These are phyloP conservation scores for Drosophila nigromelanica DNA, from an alignment of 1,140 invertebrate genomes.

Conservation along the genomic window DNA sequence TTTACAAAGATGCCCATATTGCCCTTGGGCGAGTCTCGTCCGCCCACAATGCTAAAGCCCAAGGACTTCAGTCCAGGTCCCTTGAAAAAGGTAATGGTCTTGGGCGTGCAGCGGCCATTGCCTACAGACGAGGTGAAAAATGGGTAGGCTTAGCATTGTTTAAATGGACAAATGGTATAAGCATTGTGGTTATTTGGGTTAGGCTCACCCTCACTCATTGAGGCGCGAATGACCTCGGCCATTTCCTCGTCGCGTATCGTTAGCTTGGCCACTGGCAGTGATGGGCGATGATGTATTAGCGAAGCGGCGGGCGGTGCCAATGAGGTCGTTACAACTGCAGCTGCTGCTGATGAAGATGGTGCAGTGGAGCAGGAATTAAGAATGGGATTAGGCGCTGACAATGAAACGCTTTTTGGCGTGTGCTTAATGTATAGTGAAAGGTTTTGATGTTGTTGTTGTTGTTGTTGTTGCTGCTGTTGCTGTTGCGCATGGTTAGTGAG, in stretches of 20 bases:
- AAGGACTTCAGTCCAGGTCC: conserved; percentile 93
- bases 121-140: conserved; percentile 40
- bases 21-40: conserved; percentile 93
- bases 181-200: conserved; percentile 33
- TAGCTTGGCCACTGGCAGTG: conserved; percentile 76
- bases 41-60: conserved; percentile 96
- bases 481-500: conserved; percentile 63
- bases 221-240: conserved; percentile 80
- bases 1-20: conserved; percentile 96
- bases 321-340: conserved; percentile 17
- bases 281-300: conserved; percentile 78
- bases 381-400: conserved; percentile 72
- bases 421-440: conserved; percentile 73
- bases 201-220: conserved; percentile 79
- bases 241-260: conserved; percentile 82
- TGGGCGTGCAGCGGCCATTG: conserved; percentile 62
- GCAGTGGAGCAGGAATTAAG: conserved; percentile 46
- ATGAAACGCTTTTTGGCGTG: conserved; percentile 72
- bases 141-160: background rate
- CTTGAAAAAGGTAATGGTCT: conserved; percentile 88
- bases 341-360: conserved; percentile 52
- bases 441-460: conserved; percentile 60
- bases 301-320: conserved; percentile 58
- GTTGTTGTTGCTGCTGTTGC: conserved; percentile 40
- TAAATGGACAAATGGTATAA: background rate